Evolutionary conservation across 1,140 invertebrate genomes (phyloP).

Genomic region (Bombus soroeensis): DNA sequence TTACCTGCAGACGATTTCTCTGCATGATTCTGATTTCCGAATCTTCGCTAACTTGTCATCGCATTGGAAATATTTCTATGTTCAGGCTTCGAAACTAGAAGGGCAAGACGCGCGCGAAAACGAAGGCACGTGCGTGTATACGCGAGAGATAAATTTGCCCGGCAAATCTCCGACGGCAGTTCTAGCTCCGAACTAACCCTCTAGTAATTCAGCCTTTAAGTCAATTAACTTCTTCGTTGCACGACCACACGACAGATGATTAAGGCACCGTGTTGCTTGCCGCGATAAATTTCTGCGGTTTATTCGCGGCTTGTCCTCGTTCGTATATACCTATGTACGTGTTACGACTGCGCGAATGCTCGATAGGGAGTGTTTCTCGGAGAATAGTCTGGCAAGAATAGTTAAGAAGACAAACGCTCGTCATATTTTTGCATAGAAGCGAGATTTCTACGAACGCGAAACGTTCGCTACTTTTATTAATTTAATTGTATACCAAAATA

Average conservation of each 20-base stretch:
- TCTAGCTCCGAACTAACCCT: slow-evolving; percentile 41
- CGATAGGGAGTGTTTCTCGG: slow-evolving; percentile 1
- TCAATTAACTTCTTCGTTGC: slow-evolving; percentile 48
- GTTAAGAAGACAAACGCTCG: neutral
- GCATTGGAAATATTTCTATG: neutral
- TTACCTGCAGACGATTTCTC: neutral
- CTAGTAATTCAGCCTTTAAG: slow-evolving; percentile 53
- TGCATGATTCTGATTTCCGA: neutral
- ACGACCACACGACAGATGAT: slow-evolving; percentile 38
- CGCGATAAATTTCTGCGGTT: slow-evolving; percentile 49
- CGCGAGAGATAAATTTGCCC: slow-evolving; percentile 35
- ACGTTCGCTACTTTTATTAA: neutral
- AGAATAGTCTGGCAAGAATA: neutral
- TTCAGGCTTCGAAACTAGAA: neutral
- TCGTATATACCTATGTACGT: neutral
- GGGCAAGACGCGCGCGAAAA: neutral
- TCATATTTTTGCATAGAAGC: neutral
- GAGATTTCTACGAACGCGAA: neutral
- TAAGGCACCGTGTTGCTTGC: slow-evolving; percentile 42
- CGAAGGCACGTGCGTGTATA: neutral
- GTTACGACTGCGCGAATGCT: slow-evolving; percentile 2
- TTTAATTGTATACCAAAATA: neutral
- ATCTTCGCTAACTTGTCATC: neutral
- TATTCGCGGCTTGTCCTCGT: slow-evolving; percentile 36
- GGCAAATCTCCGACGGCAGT: slow-evolving; percentile 38